These are phyloP conservation scores for Cranoglanis bouderius DNA, from an alignment of 2,113 vertebrate species.

Conservation along the genomic window DNA sequence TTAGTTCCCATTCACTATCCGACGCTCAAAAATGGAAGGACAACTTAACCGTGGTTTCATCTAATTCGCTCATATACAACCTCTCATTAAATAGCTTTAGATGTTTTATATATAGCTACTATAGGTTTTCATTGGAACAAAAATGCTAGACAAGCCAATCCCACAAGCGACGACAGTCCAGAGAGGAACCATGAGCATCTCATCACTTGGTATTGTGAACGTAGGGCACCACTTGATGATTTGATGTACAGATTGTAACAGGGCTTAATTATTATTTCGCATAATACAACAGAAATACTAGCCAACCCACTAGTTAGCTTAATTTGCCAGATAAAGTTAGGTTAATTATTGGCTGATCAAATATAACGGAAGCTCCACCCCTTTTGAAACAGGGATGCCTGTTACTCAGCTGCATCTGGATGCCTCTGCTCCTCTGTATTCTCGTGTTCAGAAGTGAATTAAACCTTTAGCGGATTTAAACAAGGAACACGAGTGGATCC, in stretches of 20 bases:
- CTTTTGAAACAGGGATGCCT: neutral
- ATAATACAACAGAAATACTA: neutral
- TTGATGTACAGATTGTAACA: neutral
- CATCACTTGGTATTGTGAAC: neutral
- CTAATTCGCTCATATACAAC: no score
- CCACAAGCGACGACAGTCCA: neutral
- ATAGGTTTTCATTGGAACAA: no score
- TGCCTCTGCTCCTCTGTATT: neutral
- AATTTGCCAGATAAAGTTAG: neutral
- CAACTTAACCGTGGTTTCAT: neutral
- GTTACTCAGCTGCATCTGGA: neutral
- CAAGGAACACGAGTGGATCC: neutral
- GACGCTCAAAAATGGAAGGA: no score
- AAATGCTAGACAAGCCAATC: no score
- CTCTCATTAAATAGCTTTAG: no score
- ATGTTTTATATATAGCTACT: no score
- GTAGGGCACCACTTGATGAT: neutral
- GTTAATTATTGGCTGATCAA: neutral
- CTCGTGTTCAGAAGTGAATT: neutral
- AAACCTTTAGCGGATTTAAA: neutral
- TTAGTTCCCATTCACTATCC: no score
- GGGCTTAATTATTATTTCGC: neutral
- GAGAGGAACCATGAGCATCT: neutral
- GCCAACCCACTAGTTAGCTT: neutral
- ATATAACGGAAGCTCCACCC: neutral